These are phyloP conservation scores for Heterohyrax brucei DNA, from an alignment of 2,797 vertebrate species.

Conservation along the genomic window DNA sequence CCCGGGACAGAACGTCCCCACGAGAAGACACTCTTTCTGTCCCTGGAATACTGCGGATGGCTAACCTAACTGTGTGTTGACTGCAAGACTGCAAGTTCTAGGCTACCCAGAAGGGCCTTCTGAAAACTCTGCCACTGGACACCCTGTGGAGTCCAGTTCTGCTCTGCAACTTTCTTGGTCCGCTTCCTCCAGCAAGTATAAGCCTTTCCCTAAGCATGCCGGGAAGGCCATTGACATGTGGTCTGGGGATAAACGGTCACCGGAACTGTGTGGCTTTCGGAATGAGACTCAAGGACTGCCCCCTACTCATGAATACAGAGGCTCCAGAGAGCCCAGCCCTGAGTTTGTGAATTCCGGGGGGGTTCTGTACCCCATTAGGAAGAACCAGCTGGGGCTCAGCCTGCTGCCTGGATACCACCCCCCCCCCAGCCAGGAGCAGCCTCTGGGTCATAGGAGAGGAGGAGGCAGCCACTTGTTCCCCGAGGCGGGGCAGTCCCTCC, in stretches of 20 bases:
- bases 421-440: neutral
- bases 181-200: accelerated
- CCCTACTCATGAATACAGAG: accelerated
- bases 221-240: neutral
- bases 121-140: neutral
- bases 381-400: accelerated
- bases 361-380: neutral
- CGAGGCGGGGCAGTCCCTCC: neutral
- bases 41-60: neutral
- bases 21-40: neutral
- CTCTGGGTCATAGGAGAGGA: neutral
- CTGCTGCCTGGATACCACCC: no score
- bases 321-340: neutral
- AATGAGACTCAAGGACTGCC: neutral
- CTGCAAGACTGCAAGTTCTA: neutral
- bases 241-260: accelerated
- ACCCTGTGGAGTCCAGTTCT: no score
- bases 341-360: accelerated
- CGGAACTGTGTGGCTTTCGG: accelerated
- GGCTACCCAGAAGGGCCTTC: neutral
- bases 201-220: neutral
- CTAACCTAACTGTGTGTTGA: neutral
- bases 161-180: neutral
- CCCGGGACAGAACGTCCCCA: neutral
- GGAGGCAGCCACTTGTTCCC: neutral